Evolutionary conservation across 2,888 invertebrate species (phyloP).

Genomic region (Lasioglossum villosulum): DNA sequence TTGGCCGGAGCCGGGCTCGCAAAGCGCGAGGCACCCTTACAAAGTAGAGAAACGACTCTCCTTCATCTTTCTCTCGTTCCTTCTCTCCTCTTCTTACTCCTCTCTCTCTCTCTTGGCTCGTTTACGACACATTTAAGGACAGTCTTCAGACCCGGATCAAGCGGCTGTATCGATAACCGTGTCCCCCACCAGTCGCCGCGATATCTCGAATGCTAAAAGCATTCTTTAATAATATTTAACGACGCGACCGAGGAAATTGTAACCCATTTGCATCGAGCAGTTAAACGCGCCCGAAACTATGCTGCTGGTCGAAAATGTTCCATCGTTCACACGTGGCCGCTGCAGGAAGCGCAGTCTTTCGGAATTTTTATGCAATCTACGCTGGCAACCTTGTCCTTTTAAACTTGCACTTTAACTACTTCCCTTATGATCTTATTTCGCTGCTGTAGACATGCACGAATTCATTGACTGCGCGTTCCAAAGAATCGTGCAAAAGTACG

Average conservation of each 20-base stretch:
- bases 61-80: constrained; percentile 9
- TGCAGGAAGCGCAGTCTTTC: neutral
- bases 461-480: neutral
- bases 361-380: neutral
- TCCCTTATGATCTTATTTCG: neutral
- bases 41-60: constrained; percentile 70
- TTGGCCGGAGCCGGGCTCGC: constrained; percentile 61
- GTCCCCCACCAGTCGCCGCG: constrained; percentile 47
- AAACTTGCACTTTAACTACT: neutral
- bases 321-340: neutral
- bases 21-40: constrained; percentile 76
- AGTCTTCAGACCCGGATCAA: constrained; percentile 64
- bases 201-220: constrained; percentile 69
- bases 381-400: neutral
- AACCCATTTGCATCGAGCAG: constrained; percentile 16
- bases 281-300: neutral
- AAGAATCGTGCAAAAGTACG: neutral
- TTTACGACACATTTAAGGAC: constrained; percentile 75
- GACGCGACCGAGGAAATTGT: constrained; percentile 30
- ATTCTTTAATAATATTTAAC: constrained; percentile 69
- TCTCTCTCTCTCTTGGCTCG: constrained; percentile 36
- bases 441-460: neutral
- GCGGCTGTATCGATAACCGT: constrained; percentile 62
- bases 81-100: neutral
- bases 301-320: neutral